Evolutionary conservation across 2,113 vertebrate species (phyloP).

Genomic region (Saguinus imperator): DNA sequence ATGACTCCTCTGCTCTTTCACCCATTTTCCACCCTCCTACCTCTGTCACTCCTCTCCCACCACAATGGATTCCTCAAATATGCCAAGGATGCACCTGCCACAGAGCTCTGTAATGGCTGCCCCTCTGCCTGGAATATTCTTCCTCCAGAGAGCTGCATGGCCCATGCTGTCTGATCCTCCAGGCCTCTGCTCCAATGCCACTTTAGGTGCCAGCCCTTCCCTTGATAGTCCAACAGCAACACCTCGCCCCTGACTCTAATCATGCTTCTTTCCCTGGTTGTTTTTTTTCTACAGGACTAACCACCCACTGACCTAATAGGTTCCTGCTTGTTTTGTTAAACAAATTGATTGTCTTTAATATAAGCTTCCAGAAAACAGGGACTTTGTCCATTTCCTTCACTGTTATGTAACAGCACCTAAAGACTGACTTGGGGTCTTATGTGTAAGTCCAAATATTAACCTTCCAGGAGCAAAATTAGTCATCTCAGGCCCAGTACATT

Average conservation of each 20-base stretch:
- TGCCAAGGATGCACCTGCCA: not conserved
- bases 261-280: not conserved
- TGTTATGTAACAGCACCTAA: not conserved
- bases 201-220: not conserved
- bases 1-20: not conserved
- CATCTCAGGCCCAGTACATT: not conserved
- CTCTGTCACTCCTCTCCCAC: not conserved
- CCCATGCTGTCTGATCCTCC: accelerated
- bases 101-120: not conserved
- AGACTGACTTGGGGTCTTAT: not conserved
- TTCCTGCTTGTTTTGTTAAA: not conserved
- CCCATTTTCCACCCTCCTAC: not conserved
- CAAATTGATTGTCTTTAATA: not conserved
- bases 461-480: not conserved
- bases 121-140: not conserved
- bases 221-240: not conserved
- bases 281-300: not conserved
- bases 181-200: not conserved
- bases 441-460: not conserved
- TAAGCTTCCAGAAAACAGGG: not conserved
- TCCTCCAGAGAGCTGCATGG: not conserved
- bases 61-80: not conserved
- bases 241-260: not conserved
- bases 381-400: not conserved
- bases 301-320: not conserved